Evolutionary conservation across 2,888 invertebrate genomes (phyloP).

Genomic region (Platycheirus rosarum): DNA sequence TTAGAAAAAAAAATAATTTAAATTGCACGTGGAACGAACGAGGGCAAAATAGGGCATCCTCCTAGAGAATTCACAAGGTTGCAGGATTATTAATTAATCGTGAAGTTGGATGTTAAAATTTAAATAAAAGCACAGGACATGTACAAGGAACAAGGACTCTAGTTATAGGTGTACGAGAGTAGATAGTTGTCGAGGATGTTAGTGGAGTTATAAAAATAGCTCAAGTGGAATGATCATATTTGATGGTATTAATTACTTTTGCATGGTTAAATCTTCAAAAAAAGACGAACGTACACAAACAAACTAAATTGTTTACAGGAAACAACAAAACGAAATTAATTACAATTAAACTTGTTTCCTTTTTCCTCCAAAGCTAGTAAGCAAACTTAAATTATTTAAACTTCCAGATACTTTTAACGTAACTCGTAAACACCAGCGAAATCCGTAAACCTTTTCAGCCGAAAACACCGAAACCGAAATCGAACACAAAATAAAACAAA

Average conservation of each 20-base stretch:
- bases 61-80: slow-evolving; percentile 40
- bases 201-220: slow-evolving; percentile 60
- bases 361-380: background rate
- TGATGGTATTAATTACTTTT: slow-evolving; percentile 56
- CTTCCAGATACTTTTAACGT: background rate
- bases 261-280: slow-evolving; percentile 42
- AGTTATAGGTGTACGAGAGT: slow-evolving; percentile 6
- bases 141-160: background rate
- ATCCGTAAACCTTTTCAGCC: slow-evolving; percentile 22
- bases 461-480: slow-evolving; percentile 22
- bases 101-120: slow-evolving; percentile 57
- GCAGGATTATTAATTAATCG: slow-evolving; percentile 58
- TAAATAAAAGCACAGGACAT: slow-evolving; percentile 44
- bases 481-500: slow-evolving; percentile 37
- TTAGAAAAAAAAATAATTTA: background rate
- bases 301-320: background rate
- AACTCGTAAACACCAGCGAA: slow-evolving; percentile 12
- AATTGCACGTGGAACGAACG: background rate
- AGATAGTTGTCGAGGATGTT: slow-evolving; percentile 28
- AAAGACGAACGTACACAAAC: slow-evolving; percentile 22
- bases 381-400: background rate
- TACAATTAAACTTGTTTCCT: background rate
- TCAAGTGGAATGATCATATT: slow-evolving; percentile 58
- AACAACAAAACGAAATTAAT: slow-evolving; percentile 5
- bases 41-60: slow-evolving; percentile 29